Evolutionary conservation across 2,888 invertebrate species (phyloP), one percentile per base, ranked within the genome.

Genomic region (Onchidella celtica): DNA sequence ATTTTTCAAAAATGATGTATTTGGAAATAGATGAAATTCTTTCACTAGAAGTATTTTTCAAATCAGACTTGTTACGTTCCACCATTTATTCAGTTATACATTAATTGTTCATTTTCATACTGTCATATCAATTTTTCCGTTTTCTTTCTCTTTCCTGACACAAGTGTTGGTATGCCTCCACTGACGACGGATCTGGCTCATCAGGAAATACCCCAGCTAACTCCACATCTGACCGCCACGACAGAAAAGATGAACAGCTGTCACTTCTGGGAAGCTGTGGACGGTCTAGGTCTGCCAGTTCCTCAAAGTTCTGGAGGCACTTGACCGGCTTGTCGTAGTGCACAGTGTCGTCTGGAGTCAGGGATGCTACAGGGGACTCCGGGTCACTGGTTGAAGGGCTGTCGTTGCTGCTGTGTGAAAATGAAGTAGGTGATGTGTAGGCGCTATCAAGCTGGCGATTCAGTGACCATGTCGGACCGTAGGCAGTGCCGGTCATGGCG

Each of bases 161-260:
- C 47, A 47, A 11, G 17, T 17, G 17, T 47, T 47, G 6, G 47
- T 47, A 47, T 14, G 61, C 61, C 17, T 47, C 47, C 17, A 47
- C 47, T 47, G 47, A 47, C 6, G 32, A n/a, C 24, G 63, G 59
- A 57, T 79, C 79, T 6, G 55, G 65, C 65, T 79, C 79, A 14
- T 68, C 68, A n/a, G 73, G 65, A 57, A 80, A 74, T 9, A 80
- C 66, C 32, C 66, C 38, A 38, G 32, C 66, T 9, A 80, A 47
- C 40, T 80, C 80, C 2, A 57, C 59, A 24, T 80, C 80, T 0
- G 80, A 80, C 1, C 74, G 47, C 80, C 80, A 80, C 27, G 80
- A 80, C 38, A 38, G 38, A 59, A 80, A 80, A 59, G 80, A 80
- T 11, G 73, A 73, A 38, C 80, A 68, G 59, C 80, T 80, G 66